Conservation (phyloP, 2,888 invertebrate species). For the Aphodius granarius region DNA sequence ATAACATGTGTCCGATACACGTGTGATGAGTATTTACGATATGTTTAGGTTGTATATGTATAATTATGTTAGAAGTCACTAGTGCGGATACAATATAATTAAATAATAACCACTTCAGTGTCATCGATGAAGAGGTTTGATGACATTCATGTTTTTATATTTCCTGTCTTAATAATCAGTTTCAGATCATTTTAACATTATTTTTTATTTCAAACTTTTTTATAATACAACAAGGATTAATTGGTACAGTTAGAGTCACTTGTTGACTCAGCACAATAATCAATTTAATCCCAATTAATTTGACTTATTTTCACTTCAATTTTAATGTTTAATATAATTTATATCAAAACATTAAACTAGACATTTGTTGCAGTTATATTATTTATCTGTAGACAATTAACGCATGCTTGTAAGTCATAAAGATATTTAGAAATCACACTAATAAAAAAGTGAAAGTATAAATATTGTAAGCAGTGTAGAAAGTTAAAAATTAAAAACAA, state of each 20-base stretch:
- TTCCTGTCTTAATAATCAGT: not conserved
- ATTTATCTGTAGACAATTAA: too few relatives aligned
- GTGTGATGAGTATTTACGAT: not conserved
- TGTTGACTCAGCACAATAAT: too few relatives aligned
- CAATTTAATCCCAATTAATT: too few relatives aligned
- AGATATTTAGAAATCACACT: not conserved
- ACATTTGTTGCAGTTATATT: too few relatives aligned
- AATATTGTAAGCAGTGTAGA: not conserved
- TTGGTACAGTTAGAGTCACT: too few relatives aligned
- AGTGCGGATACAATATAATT: not conserved
- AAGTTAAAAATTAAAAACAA: slow-evolving; percentile 7
- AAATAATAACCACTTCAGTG: not conserved
- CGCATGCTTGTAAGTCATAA: not conserved
- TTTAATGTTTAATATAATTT: too few relatives aligned
- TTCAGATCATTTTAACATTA: not conserved
- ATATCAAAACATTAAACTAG: not conserved
- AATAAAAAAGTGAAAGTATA: slow-evolving; percentile 6
- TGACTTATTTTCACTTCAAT: too few relatives aligned
- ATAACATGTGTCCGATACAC: not conserved
- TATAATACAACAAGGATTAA: too few relatives aligned
- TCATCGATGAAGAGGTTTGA: not conserved
- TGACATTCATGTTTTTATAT: not conserved
- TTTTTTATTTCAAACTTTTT: too few relatives aligned
- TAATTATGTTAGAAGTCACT: not conserved
- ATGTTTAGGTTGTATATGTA: not conserved